Percentiles rank a stretch among this genome's conserved stretches.
Conservation (phyloP, 2,797 vertebrate genomes). For the Epinephelus awoara region DNA sequence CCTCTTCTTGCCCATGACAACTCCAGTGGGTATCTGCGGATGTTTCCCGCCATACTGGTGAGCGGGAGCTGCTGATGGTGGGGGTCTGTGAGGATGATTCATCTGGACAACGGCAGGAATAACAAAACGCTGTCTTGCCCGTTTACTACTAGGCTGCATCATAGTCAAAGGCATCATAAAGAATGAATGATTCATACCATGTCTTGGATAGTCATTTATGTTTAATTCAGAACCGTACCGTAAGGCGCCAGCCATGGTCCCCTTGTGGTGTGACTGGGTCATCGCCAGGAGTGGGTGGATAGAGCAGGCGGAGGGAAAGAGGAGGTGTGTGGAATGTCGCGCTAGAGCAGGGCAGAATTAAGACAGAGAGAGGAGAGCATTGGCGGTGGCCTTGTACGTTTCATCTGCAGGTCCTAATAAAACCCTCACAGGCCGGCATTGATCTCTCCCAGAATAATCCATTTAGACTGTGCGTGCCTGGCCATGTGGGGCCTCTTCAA, state of each 20-base stretch:
- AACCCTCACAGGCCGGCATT: constrained; percentile 83
- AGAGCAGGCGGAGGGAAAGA: constrained; percentile 19
- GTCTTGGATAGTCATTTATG: constrained; percentile 66
- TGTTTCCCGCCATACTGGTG: constrained; percentile 49
- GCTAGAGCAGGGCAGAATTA: constrained; percentile 57
- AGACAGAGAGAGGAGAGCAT: constrained; percentile 69
- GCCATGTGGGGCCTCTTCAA: constrained; percentile 84
- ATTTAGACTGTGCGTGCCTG: constrained; percentile 83
- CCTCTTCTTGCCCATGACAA: constrained; percentile 57
- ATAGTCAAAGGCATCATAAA: constrained; percentile 68
- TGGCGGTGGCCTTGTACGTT: constrained; percentile 78
- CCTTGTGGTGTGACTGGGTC: constrained; percentile 20
- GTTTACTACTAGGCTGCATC: constrained; percentile 67
- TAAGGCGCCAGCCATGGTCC: constrained; percentile 9
- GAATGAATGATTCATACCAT: constrained; percentile 80
- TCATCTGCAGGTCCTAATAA: constrained; percentile 83
- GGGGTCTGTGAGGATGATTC: constrained; percentile 63
- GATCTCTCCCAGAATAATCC: constrained; percentile 85
- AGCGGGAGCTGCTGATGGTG: constrained; percentile 34
- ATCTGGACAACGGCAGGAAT: constrained; percentile 60
- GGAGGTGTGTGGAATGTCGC: constrained; percentile 40
- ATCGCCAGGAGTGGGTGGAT: constrained; percentile 11
- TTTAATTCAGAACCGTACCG: constrained; percentile 72
- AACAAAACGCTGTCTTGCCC: constrained; percentile 61
- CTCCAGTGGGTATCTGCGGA: constrained; percentile 54